Evolutionary conservation across 2,797 vertebrate genomes (phyloP), one percentile per base, ranked within the genome.

Genomic region (Brachymystax lenok): DNA sequence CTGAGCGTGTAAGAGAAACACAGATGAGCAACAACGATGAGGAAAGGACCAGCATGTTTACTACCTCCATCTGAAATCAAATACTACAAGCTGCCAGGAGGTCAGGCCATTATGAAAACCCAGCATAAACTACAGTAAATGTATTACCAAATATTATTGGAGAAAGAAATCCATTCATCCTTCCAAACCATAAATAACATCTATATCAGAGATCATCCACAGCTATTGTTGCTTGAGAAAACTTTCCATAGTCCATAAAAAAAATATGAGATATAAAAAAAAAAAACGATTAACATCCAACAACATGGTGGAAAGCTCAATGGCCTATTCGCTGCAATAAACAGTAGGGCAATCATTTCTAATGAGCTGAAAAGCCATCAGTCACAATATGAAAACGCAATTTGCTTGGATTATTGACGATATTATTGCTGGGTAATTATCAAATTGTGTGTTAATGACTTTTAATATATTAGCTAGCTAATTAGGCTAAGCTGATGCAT

Each of bases 31-130:
- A 46, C 40, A 46, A 46, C 10, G 10, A 46, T 81, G 90, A 89
- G 90, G 85, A 92, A 91, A 91, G 92, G 90, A 87, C 89, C 91
- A 87, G 89, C 91, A 91, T 94, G 92, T 94, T 92, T 91, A 91
- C 91, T 89, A 88, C 89, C 87, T 87, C 80, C 72, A 84, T 87
- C 89, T 92, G 92, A 92, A 95, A 94, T 91, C 2, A 59, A 59
- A 59, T n/a, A 59, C 56, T n/a, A 88, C 93, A 92, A 92, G 91
- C 87, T 81, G 89, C 17, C 74, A 75, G 14, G 14, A 40, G 24
- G 33, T 21, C n/a, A 19, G 33, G 73, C 56, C 56, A 59, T 59
- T 59, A 21, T 59, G n/a, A 59, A 59, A 59, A 59, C 17, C 5
- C 56, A 19, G 56, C 56, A 59, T 59, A 59, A 59, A 21, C 19